phyloP scores from a whole-genome alignment of 1,140 invertebrate species.

The Drosophila nikananu region DNA sequence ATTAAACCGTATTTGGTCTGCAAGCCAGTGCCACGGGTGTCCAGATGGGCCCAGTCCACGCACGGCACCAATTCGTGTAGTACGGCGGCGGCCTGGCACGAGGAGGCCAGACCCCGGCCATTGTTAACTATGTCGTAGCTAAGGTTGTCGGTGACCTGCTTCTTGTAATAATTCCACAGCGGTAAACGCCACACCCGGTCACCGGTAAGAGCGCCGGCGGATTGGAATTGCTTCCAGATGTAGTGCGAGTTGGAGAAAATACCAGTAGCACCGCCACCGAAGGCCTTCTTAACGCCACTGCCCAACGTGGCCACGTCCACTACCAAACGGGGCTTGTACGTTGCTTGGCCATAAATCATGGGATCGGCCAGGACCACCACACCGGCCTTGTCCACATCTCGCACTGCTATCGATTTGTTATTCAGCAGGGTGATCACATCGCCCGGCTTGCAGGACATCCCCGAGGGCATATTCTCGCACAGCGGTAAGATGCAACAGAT shows the following conservation, averaged over 20 bases:
- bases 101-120: slow-evolving; percentile 86
- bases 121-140: slow-evolving; percentile 88
- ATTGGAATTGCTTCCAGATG: slow-evolving; percentile 88
- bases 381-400: slow-evolving; percentile 94
- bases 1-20: slow-evolving; percentile 86
- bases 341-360: slow-evolving; percentile 90
- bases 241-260: slow-evolving; percentile 91
- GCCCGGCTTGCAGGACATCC: slow-evolving; percentile 93
- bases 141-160: slow-evolving; percentile 87
- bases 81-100: slow-evolving; percentile 89
- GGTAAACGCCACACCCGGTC: slow-evolving; percentile 96
- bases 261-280: slow-evolving; percentile 92
- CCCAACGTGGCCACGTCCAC: slow-evolving; percentile 92
- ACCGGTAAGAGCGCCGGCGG: slow-evolving; percentile 91
- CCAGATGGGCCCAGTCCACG: slow-evolving; percentile 89
- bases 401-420: slow-evolving; percentile 92
- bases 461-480: slow-evolving; percentile 95
- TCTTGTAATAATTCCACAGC: slow-evolving; percentile 92
- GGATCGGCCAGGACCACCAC: slow-evolving; percentile 95
- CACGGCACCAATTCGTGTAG: slow-evolving; percentile 88
- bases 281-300: slow-evolving; percentile 84
- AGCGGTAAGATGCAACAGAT: slow-evolving; percentile 86
- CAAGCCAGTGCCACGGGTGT: slow-evolving; percentile 89
- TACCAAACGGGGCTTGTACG: slow-evolving; percentile 88
- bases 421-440: slow-evolving; percentile 94